Evolutionary conservation across 2,888 invertebrate species (phyloP).

Genomic region (Brachyptera putata): DNA sequence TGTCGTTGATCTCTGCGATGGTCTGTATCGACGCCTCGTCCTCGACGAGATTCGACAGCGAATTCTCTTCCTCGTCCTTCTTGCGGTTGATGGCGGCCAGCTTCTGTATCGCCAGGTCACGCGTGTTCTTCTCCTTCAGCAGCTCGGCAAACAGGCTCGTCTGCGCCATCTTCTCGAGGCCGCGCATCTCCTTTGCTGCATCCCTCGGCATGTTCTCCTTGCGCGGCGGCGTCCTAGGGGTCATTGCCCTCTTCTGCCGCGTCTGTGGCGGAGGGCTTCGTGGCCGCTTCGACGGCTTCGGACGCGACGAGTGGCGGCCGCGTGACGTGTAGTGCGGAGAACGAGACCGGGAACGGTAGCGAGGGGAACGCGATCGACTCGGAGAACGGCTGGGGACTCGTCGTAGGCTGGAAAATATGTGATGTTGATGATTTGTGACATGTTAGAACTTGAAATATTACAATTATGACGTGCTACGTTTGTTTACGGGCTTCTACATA

Average conservation of each 20-base stretch:
- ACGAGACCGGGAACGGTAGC: constrained; percentile 17
- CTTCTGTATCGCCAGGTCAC: constrained; percentile 62
- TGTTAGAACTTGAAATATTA: no score
- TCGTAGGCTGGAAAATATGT: constrained; percentile 5
- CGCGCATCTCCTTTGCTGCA: constrained; percentile 29
- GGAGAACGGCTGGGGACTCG: constrained; percentile 47
- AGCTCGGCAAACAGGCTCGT: constrained; percentile 87
- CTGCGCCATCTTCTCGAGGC: constrained; percentile 69
- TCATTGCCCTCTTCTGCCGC: constrained; percentile 34
- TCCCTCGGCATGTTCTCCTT: constrained; percentile 39
- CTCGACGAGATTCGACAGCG: no score
- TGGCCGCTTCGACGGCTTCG: constrained; percentile 22
- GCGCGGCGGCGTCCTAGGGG: constrained; percentile 37
- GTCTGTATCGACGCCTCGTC: no score
- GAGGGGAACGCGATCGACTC: constrained; percentile 46
- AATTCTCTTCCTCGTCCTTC: constrained; percentile 39
- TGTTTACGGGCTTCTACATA: no score
- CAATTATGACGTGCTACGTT: no score
- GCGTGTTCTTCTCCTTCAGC: constrained; percentile 78
- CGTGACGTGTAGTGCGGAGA: neutral
- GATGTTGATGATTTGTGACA: no score
- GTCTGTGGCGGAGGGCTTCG: constrained; percentile 20
- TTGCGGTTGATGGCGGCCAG: constrained; percentile 59
- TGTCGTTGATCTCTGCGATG: no score
- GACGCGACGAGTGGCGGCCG: constrained; percentile 21